phyloP scores from a whole-genome alignment of 2,888 invertebrate genomes.

The Troilus luridus region DNA sequence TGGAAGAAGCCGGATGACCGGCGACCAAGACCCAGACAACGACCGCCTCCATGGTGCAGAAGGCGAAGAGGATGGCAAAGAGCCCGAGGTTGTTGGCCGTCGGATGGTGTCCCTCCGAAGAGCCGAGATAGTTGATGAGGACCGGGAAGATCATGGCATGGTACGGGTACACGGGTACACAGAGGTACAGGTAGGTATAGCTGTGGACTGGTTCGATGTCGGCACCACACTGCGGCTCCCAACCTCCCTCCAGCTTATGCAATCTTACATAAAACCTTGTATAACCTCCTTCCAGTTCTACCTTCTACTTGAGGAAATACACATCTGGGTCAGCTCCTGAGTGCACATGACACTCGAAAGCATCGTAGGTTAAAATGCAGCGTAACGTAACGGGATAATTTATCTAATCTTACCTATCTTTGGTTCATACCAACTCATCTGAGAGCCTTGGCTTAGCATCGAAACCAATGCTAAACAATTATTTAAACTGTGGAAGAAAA shows the following conservation, averaged over 20 bases:
- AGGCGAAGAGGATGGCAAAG: conserved; percentile 62
- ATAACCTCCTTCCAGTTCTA: conserved; percentile 31
- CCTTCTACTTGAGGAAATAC: neutral
- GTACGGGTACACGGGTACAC: too few species aligned
- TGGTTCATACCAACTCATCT: too few species aligned
- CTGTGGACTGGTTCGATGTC: neutral
- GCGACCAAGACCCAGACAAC: conserved; percentile 62
- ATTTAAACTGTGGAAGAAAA: too few species aligned
- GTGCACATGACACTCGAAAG: neutral
- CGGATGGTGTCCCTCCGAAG: conserved; percentile 52
- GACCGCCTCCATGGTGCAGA: conserved; percentile 63
- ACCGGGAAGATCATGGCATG: conserved; percentile 58
- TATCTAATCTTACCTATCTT: too few species aligned
- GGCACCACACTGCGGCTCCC: neutral
- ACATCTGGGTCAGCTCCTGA: neutral
- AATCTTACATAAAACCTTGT: conserved; percentile 56
- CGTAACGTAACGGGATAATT: neutral
- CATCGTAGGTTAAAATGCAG: neutral
- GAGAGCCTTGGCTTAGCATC: too few species aligned
- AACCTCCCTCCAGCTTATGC: neutral
- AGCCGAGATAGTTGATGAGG: conserved; percentile 50
- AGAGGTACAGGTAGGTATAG: neutral
- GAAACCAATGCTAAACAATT: too few species aligned
- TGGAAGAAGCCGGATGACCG: conserved; percentile 53
- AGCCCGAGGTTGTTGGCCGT: conserved; percentile 61